phyloP scores from a whole-genome alignment of 2,113 vertebrate genomes.

The Bos javanicus region DNA sequence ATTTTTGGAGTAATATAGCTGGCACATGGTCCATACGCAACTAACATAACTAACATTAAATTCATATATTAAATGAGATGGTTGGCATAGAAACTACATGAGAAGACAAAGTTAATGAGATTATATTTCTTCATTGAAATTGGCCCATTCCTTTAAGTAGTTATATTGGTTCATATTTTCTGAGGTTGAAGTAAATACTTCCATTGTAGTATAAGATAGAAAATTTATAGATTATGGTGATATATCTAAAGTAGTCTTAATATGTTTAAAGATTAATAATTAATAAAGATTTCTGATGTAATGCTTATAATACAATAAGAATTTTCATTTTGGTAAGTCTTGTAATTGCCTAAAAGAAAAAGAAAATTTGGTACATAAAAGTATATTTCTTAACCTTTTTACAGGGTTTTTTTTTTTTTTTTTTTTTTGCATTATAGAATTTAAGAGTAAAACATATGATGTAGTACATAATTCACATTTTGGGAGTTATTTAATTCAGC shows the following conservation, averaged over 20 bases:
- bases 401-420: background rate
- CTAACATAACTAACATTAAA: background rate
- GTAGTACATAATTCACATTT: background rate
- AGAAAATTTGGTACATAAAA: background rate
- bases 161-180: background rate
- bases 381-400: background rate
- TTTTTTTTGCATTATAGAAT: background rate
- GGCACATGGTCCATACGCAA: background rate
- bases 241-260: background rate
- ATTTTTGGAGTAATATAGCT: background rate
- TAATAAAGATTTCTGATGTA: background rate
- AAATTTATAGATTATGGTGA: background rate
- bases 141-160: background rate
- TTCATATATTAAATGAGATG: background rate
- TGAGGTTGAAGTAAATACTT: background rate
- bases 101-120: background rate
- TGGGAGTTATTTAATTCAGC: background rate
- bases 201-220: background rate
- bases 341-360: background rate
- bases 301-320: background rate
- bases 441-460: background rate
- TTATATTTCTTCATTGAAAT: background rate
- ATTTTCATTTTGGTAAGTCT: background rate
- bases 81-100: background rate
- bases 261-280: background rate